Conservation (phyloP, 2,797 vertebrate species). For the Chrysocyon brachyurus region DNA sequence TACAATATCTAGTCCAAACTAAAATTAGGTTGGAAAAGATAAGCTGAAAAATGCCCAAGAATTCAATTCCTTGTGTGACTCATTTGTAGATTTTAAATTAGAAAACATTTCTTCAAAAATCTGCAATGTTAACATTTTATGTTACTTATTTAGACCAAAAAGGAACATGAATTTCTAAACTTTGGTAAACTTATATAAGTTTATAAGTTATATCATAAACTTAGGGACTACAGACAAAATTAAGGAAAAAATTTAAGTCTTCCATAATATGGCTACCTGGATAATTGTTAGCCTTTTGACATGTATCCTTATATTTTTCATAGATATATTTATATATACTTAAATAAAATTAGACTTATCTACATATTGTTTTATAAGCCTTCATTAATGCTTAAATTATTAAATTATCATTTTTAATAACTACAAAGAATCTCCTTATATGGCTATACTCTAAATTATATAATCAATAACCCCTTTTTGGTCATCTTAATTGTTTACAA, state of each 20-base stretch:
- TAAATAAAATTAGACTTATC: conserved; percentile 41
- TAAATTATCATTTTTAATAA: conserved; percentile 40
- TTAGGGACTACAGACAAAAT: neutral
- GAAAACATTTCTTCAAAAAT: conserved; percentile 2
- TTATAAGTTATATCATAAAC: neutral
- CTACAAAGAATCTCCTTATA: neutral
- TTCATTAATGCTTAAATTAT: conserved; percentile 16
- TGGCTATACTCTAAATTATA: neutral
- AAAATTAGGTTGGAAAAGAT: conserved; percentile 49
- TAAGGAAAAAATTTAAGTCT: conserved; percentile 7
- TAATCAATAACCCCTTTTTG: neutral
- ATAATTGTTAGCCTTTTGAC: conserved; percentile 20
- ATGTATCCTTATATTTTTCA: conserved; percentile 36
- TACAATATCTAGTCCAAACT: conserved; percentile 24
- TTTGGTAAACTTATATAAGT: neutral
- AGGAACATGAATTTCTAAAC: conserved; percentile 7
- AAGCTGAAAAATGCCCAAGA: neutral
- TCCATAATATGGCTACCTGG: neutral
- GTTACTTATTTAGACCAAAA: conserved; percentile 38
- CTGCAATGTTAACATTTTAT: conserved; percentile 34
- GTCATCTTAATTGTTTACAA: conserved; percentile 44
- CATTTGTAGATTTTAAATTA: conserved; percentile 60
- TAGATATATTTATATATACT: neutral
- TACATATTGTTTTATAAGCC: neutral
- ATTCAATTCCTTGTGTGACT: neutral